Evolutionary conservation across 2,888 invertebrate genomes (phyloP), one percentile per base, ranked within the genome.

Genomic region (Rhopalosiphum nymphaeae): DNA sequence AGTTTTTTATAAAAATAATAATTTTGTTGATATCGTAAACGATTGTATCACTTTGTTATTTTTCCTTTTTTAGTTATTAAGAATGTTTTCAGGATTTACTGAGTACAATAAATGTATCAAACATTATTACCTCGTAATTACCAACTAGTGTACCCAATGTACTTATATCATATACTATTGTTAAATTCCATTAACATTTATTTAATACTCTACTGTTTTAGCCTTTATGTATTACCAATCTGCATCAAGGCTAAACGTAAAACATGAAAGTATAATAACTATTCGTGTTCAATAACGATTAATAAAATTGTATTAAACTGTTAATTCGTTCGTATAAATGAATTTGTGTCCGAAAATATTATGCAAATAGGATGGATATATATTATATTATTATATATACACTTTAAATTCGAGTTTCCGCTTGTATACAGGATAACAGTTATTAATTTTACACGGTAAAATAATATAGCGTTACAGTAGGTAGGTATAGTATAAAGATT

Each of bases 391-490:
- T 36, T 44, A 29, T 87, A 36, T 89, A 56, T 46, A 42, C 21
- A 3, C 57, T 89, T 89, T 57, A 89, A 36, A 57, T 57, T 57
- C 57, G 29, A 42, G 57, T 57, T 56, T 57, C 42, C 26, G 89
- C 57, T 53, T 44, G 57, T 89, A 78, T 7, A 36, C 21, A 44
- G 89, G 89, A 89, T 57, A 89, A 42, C 29, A 57, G 57, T 89
- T 61, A 89, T 89, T 89, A 89, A 44, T 89, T 57, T 29, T 89
- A 61, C 89, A 57, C 89, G 57, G 56, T 44, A n/a, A 42, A 57
- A 57, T 57, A 89, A 56, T 56, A 29, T n/a, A 53, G 21, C 53
- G 56, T 57, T 42, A 7, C 89, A 46, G 29, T 44, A 44, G 4
- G 1, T 46, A 87, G 25, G n/a, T 67, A 67, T 42, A 78, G 9